phyloP scores from a whole-genome alignment of 2,888 invertebrate genomes.

The Cephus spinipes region DNA sequence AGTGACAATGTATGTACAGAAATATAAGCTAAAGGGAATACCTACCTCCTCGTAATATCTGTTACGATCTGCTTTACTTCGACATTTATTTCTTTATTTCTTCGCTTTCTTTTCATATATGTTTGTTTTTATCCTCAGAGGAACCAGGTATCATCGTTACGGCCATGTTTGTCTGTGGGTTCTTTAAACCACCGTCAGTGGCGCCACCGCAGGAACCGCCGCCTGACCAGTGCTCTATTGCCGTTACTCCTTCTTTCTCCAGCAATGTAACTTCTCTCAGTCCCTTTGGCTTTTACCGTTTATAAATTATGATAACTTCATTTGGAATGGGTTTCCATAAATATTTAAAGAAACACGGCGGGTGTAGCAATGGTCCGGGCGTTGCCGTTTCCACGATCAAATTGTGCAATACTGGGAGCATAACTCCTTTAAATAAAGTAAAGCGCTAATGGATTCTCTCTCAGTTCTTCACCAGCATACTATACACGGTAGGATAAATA shows the following conservation, averaged over 20 bases:
- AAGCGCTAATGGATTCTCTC: constrained; percentile 6
- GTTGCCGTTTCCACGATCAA: neutral
- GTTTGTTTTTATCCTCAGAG: too few relatives aligned
- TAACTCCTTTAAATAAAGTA: constrained; percentile 8
- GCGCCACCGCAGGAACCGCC: neutral
- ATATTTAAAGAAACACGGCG: constrained; percentile 6
- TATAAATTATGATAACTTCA: constrained; percentile 29
- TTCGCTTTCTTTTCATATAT: too few relatives aligned
- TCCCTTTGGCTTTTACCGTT: constrained; percentile 6
- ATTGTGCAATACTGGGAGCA: neutral
- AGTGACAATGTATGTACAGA: neutral
- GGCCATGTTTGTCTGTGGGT: neutral
- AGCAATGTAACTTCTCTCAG: neutral
- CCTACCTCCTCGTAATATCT: neutral
- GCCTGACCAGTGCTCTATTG: neutral
- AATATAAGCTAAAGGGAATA: neutral
- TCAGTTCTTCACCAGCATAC: neutral
- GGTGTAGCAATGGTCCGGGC: neutral
- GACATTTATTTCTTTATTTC: neutral
- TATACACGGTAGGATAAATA: neutral
- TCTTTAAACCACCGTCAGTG: neutral
- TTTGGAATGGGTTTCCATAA: constrained; percentile 20
- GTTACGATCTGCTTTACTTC: neutral
- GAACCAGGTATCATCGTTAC: neutral
- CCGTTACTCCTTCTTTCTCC: neutral